These are phyloP conservation scores for Spinibarbus caldwelli DNA, from an alignment of 2,797 vertebrate species.

Conservation along the genomic window DNA sequence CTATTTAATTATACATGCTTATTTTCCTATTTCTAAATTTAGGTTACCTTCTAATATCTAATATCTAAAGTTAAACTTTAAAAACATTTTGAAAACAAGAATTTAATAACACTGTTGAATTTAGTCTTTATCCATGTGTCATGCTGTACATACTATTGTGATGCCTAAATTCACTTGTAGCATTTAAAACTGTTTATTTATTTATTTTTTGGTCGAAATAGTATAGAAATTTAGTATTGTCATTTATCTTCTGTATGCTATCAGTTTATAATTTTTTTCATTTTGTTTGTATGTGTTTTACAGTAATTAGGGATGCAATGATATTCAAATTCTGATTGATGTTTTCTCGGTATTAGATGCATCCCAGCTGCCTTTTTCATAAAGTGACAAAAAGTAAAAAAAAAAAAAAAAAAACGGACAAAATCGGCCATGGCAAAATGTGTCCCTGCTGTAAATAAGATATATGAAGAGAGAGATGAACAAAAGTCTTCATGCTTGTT, in stretches of 20 bases:
- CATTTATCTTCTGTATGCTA: neutral
- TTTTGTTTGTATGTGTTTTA: neutral
- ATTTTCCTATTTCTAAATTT: neutral
- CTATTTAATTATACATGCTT: neutral
- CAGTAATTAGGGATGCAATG: neutral
- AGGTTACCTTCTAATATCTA: neutral
- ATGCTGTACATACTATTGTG: no score
- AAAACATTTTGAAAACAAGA: no score
- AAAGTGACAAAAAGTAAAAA: neutral
- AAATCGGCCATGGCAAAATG: neutral
- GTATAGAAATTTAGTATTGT: neutral
- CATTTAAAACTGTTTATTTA: neutral
- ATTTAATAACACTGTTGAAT: neutral
- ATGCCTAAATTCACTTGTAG: neutral
- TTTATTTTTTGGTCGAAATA: neutral
- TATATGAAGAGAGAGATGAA: constrained; percentile 11
- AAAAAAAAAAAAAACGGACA: neutral
- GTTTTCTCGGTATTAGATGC: no score
- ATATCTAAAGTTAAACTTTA: no score
- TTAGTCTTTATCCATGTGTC: neutral
- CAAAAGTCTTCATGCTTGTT: constrained; percentile 19
- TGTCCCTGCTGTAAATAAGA: neutral
- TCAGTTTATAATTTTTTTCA: neutral
- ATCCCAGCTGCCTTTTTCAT: neutral
- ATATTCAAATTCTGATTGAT: neutral